A percentile compares a stretch with the other conserved stretches of the same genome.
phyloP scores from a whole-genome alignment of 2,113 vertebrate genomes.

The Lycocorax pyrrhopterus region DNA sequence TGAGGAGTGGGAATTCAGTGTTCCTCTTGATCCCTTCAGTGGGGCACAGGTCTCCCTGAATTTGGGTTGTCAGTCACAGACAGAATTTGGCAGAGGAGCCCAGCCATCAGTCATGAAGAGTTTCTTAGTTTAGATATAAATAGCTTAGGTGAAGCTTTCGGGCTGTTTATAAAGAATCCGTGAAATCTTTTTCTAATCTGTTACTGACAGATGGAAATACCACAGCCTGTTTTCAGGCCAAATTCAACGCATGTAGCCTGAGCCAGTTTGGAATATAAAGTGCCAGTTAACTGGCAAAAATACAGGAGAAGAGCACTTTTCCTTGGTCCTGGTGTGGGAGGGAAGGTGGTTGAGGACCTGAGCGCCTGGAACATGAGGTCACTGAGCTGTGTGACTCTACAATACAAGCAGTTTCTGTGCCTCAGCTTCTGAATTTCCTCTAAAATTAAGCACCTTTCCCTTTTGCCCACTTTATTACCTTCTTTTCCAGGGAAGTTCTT shows the following conservation, averaged over 20 bases:
- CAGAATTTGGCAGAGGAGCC: not conserved
- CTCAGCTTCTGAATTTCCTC: not conserved
- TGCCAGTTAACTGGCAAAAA: not conserved
- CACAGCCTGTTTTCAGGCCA: not conserved
- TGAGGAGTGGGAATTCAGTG: not conserved
- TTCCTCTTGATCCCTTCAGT: not conserved
- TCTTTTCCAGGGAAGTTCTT: not conserved
- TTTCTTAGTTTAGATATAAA: slow-evolving; percentile 41
- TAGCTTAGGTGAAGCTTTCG: slow-evolving; percentile 25
- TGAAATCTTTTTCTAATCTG: slow-evolving; percentile 40
- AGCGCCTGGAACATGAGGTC: not conserved
- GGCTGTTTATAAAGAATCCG: not conserved
- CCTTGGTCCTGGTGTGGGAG: not conserved
- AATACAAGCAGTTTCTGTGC: not conserved
- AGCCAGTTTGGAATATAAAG: not conserved
- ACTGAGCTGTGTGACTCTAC: not conserved
- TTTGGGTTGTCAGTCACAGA: not conserved
- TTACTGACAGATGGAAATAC: slow-evolving; percentile 53
- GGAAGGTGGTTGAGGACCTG: not conserved
- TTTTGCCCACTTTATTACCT: not conserved
- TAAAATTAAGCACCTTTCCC: not conserved
- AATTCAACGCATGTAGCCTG: not conserved
- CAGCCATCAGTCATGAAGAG: not conserved
- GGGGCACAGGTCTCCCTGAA: not conserved
- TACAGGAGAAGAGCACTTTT: not conserved